Conservation (phyloP, 1,140 invertebrate genomes). For the Sycobia sp. region DNA sequence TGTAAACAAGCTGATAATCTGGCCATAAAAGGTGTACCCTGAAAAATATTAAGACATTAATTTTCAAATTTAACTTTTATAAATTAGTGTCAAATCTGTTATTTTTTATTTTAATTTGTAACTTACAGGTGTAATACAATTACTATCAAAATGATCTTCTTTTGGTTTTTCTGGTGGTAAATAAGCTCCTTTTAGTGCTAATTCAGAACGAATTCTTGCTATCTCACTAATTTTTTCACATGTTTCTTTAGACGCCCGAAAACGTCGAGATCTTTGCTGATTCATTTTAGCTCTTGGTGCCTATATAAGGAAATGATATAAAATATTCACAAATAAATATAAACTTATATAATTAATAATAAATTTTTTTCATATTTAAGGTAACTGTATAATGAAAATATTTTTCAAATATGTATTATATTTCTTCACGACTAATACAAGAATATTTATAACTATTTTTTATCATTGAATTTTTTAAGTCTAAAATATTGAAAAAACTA, state of each 20-base stretch:
- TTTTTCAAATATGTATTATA: background rate
- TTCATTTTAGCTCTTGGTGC: slow-evolving; percentile 99
- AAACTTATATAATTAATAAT: background rate
- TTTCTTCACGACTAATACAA: background rate
- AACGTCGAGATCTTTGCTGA: slow-evolving; percentile 95
- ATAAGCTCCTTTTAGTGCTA: slow-evolving; percentile 75
- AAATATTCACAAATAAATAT: slow-evolving; percentile 12
- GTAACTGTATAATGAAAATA: too few relatives aligned
- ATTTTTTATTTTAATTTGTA: too few relatives aligned
- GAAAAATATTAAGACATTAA: slow-evolving; percentile 8
- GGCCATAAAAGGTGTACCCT: slow-evolving; percentile 98
- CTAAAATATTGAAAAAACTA: background rate
- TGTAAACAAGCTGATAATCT: slow-evolving; percentile 90
- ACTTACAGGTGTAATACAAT: slow-evolving; percentile 94
- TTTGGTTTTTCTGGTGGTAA: slow-evolving; percentile 91
- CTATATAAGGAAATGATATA: too few relatives aligned
- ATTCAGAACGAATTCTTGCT: slow-evolving; percentile 75
- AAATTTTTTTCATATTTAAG: background rate
- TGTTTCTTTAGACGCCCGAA: slow-evolving; percentile 95
- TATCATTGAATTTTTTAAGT: background rate
- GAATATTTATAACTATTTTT: background rate
- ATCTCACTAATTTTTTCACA: slow-evolving; percentile 90
- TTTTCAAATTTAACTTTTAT: background rate
- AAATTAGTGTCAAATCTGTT: too few relatives aligned
- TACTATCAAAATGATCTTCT: slow-evolving; percentile 95